Evolutionary conservation across 2,888 invertebrate species (phyloP), one percentile per base, ranked within the genome.

Genomic region (Nomada lathburiana): DNA sequence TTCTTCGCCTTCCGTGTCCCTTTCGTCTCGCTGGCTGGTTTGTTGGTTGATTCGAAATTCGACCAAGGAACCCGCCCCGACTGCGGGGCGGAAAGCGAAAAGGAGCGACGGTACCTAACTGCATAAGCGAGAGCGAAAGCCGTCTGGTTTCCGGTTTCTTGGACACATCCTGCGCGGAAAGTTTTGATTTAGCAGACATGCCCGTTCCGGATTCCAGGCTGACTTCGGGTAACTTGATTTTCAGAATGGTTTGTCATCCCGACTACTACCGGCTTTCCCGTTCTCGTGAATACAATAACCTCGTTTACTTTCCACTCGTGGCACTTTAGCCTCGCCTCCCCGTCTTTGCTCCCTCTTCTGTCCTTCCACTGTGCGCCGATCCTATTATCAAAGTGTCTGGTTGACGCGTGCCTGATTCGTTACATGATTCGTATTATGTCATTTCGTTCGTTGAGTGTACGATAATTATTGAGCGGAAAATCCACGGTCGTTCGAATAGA

Each of bases 151-250:
- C 86, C 85, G 83, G 85, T 83, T 85, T 85, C 87, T 87, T 85
- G 89, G 81, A 85, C 85, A 80, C 69, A 87, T 86, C 82, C 83
- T 80, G 80, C 50, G 82, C 87, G 78, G 87, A 88, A 88, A 87
- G 88, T 88, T 87, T 87, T 80, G 88, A 88, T 87, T 87, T 82
- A 88, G 57, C 82, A 84, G 87, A 76, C 79, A 79, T 73, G 87
- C 70, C 63, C 53, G 74, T 59, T 44, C 67, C 36, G 62, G 52
- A 55, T 59, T 59, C 62, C 72, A 52, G 64, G 16, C 67, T 59
- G 59, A 70, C 62, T 60, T 60, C 60, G 60, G 65, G 72, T 80
- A 82, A 87, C 78, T 87, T 63, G 67, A 80, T 88, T 80, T 87
- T 73, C 74, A 62, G 80, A 83, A 79, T 76, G 80, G 78, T 75